phyloP scores from a whole-genome alignment of 1,140 invertebrate species.

The Trachymyrmex cornetzi region DNA sequence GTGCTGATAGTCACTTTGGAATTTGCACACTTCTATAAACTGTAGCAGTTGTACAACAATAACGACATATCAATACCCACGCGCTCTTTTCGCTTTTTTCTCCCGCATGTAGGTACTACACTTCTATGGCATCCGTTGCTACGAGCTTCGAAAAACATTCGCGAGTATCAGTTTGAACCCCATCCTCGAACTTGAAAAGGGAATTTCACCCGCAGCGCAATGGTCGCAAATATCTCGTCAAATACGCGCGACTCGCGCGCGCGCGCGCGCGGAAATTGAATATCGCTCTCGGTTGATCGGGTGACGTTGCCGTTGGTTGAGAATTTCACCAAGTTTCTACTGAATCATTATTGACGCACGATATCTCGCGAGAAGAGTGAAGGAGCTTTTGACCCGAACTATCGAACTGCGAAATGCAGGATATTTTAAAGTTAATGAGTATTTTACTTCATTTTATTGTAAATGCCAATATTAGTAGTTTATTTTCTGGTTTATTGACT shows the following conservation, averaged over 20 bases:
- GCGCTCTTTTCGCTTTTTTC: background rate
- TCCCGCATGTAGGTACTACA: slow-evolving; percentile 1
- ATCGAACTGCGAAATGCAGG: background rate
- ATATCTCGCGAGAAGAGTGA: slow-evolving; percentile 16
- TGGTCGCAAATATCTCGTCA: slow-evolving; percentile 54
- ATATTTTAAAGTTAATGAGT: slow-evolving; percentile 17
- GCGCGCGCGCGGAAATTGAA: slow-evolving; percentile 67
- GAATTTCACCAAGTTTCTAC: slow-evolving; percentile 30
- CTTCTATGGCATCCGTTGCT: background rate
- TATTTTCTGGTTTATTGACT: slow-evolving; percentile 4
- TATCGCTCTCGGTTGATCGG: slow-evolving; percentile 53
- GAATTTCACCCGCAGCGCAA: slow-evolving; percentile 33
- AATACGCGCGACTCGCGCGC: slow-evolving; percentile 20
- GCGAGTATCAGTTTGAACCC: slow-evolving; percentile 26
- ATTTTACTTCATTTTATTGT: background rate
- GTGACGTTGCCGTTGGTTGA: background rate
- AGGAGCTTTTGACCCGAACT: background rate
- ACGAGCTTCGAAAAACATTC: slow-evolving; percentile 36
- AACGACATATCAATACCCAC: slow-evolving; percentile 48
- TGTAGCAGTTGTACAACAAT: slow-evolving; percentile 49
- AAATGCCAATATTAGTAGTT: background rate
- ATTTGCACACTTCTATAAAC: slow-evolving; percentile 52
- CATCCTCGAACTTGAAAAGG: slow-evolving; percentile 45
- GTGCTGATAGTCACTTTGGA: slow-evolving; percentile 54
- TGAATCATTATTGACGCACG: slow-evolving; percentile 29